Evolutionary conservation across 2,888 invertebrate genomes (phyloP).

Genomic region (Parapristionchus giblindavisi): DNA sequence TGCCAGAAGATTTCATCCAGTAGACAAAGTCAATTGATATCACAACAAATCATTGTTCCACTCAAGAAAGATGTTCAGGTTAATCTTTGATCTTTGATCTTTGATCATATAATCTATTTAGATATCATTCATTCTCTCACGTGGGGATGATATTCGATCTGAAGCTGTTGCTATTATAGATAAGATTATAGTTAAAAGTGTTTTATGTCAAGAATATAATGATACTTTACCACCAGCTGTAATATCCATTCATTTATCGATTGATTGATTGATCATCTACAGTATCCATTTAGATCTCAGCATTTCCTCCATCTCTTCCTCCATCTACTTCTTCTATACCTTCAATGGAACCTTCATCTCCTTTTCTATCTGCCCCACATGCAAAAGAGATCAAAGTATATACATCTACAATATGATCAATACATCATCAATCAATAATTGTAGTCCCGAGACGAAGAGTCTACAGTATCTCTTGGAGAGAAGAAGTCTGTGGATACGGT

Average conservation of each 20-base stretch:
- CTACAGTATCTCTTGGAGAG: conserved; percentile 6
- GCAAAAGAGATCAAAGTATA: background rate
- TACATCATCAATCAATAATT: background rate
- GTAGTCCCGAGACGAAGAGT: background rate
- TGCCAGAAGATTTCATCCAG: conserved; percentile 48
- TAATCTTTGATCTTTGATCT: background rate
- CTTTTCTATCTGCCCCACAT: background rate
- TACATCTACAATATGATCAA: background rate
- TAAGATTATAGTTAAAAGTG: conserved; percentile 13
- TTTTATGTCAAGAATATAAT: background rate
- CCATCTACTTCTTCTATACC: background rate
- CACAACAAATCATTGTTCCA: conserved; percentile 41
- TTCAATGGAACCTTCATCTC: background rate
- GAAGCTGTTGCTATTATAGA: conserved; percentile 36
- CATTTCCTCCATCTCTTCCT: conserved; percentile 10
- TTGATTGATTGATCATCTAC: background rate
- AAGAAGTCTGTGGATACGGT: background rate
- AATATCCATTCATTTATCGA: background rate
- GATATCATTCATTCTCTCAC: conserved; percentile 22
- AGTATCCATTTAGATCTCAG: background rate
- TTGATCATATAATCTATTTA: background rate
- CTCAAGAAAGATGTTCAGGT: conserved; percentile 31
- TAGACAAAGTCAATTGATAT: conserved; percentile 49
- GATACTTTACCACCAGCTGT: background rate
- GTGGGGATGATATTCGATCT: background rate